A percentile compares a stretch with the other conserved stretches of the same genome.
phyloP scores from a whole-genome alignment of 2,113 vertebrate species.

The Eretmodus cyanostictus region DNA sequence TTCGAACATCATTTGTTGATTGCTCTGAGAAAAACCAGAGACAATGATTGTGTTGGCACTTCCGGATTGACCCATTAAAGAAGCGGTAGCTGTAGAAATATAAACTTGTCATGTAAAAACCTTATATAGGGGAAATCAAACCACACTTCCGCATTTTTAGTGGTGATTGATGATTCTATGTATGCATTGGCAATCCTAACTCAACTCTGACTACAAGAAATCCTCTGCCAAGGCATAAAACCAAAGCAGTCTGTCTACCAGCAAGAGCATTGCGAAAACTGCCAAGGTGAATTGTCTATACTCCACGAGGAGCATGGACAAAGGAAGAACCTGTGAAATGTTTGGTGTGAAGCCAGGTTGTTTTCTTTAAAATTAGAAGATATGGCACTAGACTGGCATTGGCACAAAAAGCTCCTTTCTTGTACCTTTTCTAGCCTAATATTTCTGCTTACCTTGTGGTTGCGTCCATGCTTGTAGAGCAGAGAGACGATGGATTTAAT shows the following conservation, averaged over 20 bases:
- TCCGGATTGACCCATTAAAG: not conserved
- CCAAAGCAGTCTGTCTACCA: not conserved
- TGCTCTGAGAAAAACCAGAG: not conserved
- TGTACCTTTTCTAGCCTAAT: not conserved
- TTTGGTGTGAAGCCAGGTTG: not conserved
- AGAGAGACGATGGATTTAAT: slow-evolving; percentile 95
- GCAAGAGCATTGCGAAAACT: not conserved
- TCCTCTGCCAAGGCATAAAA: not conserved
- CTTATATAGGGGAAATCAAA: not conserved
- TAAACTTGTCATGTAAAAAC: not conserved
- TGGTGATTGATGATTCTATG: not conserved
- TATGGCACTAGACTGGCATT: not conserved
- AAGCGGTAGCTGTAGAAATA: not conserved
- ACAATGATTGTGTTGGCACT: not conserved
- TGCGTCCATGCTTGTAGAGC: slow-evolving; percentile 92
- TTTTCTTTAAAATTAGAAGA: not conserved
- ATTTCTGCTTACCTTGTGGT: slow-evolving; percentile 83
- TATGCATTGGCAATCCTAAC: not conserved
- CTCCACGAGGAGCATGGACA: not conserved
- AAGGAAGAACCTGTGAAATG: not conserved
- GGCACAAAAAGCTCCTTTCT: not conserved
- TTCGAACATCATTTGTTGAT: not conserved
- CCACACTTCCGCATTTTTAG: not conserved
- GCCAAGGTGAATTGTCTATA: not conserved
- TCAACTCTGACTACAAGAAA: not conserved